phyloP scores from a whole-genome alignment of 2,888 invertebrate species.

The Eremobia ochroleuca region DNA sequence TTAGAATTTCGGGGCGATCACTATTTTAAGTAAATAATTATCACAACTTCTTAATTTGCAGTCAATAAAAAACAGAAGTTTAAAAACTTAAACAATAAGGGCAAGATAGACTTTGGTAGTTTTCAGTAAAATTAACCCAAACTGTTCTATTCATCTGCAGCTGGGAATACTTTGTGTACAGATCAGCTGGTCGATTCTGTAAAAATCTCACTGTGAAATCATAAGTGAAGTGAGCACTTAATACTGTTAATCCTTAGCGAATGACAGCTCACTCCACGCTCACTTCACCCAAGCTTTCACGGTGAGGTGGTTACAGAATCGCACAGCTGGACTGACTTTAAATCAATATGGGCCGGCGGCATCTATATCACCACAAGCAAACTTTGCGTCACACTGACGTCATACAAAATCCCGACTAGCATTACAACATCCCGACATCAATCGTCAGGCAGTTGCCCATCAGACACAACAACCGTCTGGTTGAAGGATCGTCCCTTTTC shows the following conservation, averaged over 20 bases:
- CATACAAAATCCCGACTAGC: too few relatives aligned
- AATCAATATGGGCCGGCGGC: not conserved
- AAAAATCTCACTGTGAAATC: too few relatives aligned
- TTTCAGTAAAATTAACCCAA: too few relatives aligned
- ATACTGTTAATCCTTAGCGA: too few relatives aligned
- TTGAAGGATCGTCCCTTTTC: not conserved
- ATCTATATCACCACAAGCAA: not conserved
- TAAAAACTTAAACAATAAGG: constrained; percentile 47
- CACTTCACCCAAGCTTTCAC: too few relatives aligned
- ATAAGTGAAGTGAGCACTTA: too few relatives aligned
- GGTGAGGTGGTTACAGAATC: too few relatives aligned
- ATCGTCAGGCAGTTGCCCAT: too few relatives aligned
- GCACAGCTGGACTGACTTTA: not conserved
- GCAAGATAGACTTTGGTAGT: constrained; percentile 2
- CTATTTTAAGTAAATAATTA: constrained; percentile 63
- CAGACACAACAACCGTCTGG: not conserved
- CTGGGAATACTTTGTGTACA: not conserved
- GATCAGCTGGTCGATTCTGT: too few relatives aligned
- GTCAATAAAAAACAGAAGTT: constrained; percentile 70
- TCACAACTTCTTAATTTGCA: constrained; percentile 64
- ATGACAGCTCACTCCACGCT: too few relatives aligned
- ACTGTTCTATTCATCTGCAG: not conserved
- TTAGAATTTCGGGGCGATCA: constrained; percentile 31
- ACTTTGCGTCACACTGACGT: too few relatives aligned
- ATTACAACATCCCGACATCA: too few relatives aligned